phyloP scores from a whole-genome alignment of 2,797 vertebrate species.

The Chaetophractus vellerosus region DNA sequence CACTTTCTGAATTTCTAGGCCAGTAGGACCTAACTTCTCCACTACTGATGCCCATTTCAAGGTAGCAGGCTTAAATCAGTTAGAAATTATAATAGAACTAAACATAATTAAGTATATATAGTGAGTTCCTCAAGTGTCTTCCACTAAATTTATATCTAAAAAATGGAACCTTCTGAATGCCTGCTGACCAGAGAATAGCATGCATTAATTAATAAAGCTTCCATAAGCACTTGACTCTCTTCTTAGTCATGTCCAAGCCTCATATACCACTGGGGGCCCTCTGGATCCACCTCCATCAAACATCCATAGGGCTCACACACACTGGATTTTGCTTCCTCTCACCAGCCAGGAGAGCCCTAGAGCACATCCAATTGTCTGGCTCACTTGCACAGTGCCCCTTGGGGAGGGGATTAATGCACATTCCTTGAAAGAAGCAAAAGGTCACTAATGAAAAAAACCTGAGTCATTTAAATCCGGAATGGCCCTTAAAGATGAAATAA shows the following conservation, averaged over 20 bases:
- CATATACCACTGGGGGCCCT: background rate
- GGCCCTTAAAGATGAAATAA: background rate
- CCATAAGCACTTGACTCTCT: background rate
- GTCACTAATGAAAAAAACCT: background rate
- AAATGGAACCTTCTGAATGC: background rate
- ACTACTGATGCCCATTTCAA: background rate
- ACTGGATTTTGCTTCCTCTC: background rate
- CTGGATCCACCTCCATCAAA: background rate
- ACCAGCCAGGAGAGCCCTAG: background rate
- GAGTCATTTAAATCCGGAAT: background rate
- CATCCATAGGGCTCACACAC: background rate
- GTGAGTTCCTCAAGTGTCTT: constrained; percentile 4
- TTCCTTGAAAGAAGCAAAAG: background rate
- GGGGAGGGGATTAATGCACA: background rate
- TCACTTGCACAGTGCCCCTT: background rate
- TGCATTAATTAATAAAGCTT: background rate
- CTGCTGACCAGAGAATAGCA: background rate
- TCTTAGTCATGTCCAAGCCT: background rate
- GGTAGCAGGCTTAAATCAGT: background rate
- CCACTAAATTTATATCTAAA: constrained; percentile 40
- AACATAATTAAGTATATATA: background rate
- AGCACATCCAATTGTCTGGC: background rate
- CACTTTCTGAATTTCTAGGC: too few relatives aligned
- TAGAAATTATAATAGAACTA: background rate
- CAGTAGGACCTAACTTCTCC: too few relatives aligned